Percentiles rank a stretch among this genome's conserved stretches.
These are phyloP conservation scores for Malurus leucopterus DNA, from an alignment of 2,797 vertebrate genomes.

Conservation along the genomic window DNA sequence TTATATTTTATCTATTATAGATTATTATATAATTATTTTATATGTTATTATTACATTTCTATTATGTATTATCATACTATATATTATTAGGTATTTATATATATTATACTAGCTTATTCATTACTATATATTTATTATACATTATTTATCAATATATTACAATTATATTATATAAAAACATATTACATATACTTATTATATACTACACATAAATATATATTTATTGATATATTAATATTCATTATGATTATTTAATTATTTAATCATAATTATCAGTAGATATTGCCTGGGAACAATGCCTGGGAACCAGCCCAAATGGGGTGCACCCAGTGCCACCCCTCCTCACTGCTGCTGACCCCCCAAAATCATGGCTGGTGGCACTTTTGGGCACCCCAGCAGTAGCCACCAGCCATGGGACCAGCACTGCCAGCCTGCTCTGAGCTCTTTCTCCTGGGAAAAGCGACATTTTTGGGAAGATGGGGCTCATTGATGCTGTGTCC, in stretches of 20 bases:
- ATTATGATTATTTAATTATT: neutral
- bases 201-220: too few species aligned
- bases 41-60: too few species aligned
- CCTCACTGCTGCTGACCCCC: neutral
- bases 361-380: neutral
- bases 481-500: neutral
- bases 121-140: too few species aligned
- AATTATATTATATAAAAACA: too few species aligned
- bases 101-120: too few species aligned
- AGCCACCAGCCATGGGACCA: neutral
- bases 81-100: too few species aligned
- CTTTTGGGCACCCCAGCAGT: neutral
- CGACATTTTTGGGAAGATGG: neutral
- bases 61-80: too few species aligned
- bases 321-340: neutral
- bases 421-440: accelerated
- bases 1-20: neutral
- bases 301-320: neutral
- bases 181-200: too few species aligned
- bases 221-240: too few species aligned
- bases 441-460: neutral
- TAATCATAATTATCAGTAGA: neutral
- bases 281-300: neutral
- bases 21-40: too few species aligned
- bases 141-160: too few species aligned